Conservation (phyloP, 1,140 invertebrate genomes). For the Drosophila bifasciata region DNA sequence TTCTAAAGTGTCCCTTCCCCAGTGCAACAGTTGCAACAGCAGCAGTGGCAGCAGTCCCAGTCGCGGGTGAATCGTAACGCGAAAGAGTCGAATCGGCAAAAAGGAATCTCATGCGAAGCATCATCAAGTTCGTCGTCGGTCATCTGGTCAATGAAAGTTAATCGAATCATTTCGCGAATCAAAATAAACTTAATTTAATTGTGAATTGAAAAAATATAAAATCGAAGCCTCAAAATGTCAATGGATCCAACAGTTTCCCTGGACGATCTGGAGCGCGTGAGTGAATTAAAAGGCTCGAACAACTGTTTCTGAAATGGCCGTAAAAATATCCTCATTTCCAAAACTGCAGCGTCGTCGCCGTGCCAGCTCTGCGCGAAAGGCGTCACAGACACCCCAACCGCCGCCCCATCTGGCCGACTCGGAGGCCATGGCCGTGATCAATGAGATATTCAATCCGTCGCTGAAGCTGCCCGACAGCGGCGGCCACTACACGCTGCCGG, state of each 20-base stretch:
- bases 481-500: conserved; percentile 85
- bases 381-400: conserved; percentile 60
- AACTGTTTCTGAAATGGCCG: background rate
- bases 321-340: background rate
- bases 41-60: background rate
- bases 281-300: conserved; percentile 11
- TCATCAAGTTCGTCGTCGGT: no score
- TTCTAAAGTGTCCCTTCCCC: conserved; percentile 18
- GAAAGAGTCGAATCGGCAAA: no score
- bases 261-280: conserved; percentile 79
- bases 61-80: no score
- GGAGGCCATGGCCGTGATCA: conserved; percentile 83
- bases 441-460: conserved; percentile 84
- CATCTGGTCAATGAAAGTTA: no score
- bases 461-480: conserved; percentile 81
- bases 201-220: background rate
- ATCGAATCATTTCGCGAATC: no score
- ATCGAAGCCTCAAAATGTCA: conserved; percentile 48
- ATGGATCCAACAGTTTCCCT: conserved; percentile 77
- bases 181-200: background rate
- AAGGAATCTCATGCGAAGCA: no score
- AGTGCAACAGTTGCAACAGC: no score
- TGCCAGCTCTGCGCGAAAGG: conserved; percentile 64
- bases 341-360: conserved; percentile 67
- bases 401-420: conserved; percentile 55